phyloP scores from a whole-genome alignment of 2,797 vertebrate genomes.

The Vultur gryphus region DNA sequence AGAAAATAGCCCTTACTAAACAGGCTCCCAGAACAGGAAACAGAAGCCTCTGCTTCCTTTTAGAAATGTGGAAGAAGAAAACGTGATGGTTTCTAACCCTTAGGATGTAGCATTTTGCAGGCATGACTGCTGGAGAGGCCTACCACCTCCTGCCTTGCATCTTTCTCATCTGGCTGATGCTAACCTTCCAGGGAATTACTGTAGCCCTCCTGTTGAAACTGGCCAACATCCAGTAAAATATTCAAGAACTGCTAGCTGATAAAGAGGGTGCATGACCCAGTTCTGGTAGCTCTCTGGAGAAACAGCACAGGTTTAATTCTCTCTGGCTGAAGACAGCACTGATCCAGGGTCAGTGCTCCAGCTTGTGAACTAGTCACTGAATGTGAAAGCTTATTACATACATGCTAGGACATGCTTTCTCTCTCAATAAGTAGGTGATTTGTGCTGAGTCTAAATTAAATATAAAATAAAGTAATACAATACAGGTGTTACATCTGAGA shows the following conservation, averaged over 20 bases:
- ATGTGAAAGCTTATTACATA: neutral
- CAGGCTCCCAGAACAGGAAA: neutral
- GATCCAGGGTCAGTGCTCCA: neutral
- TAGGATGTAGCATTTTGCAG: neutral
- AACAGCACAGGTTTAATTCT: accelerated
- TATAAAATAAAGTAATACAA: neutral
- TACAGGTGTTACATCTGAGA: neutral
- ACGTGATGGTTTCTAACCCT: neutral
- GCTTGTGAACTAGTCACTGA: neutral
- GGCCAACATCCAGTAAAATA: neutral
- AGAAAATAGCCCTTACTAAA: neutral
- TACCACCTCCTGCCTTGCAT: neutral
- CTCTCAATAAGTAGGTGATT: neutral
- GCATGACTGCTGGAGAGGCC: neutral
- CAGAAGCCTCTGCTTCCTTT: neutral
- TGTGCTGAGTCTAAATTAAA: neutral
- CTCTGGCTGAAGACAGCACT: neutral
- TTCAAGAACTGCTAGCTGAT: neutral
- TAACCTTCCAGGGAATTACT: neutral
- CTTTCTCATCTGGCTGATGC: neutral
- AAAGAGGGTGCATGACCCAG: neutral
- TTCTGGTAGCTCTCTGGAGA: neutral
- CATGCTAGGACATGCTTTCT: neutral
- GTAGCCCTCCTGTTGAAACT: neutral
- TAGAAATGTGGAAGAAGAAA: neutral